Evolutionary conservation across 2,797 vertebrate genomes (phyloP).

Genomic region (Synaphobranchus kaupii): DNA sequence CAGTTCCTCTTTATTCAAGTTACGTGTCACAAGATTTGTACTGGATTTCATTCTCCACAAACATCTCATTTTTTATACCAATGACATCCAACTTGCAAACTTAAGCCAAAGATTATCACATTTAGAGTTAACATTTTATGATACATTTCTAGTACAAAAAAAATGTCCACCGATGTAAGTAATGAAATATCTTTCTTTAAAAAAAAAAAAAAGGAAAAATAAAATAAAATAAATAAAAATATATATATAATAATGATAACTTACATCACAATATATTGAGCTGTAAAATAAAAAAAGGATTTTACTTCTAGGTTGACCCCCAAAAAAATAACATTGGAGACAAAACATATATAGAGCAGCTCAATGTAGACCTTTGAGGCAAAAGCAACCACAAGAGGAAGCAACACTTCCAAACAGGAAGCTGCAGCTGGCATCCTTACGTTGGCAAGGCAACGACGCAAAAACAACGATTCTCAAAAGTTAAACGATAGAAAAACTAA

Average conservation of each 20-base stretch:
- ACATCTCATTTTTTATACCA: conserved; percentile 41
- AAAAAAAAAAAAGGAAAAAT: conserved; percentile 26
- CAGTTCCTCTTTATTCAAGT: conserved; percentile 71
- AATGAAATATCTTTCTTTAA: conserved; percentile 29
- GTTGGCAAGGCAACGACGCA: conserved; percentile 53
- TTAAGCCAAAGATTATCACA: conserved; percentile 21
- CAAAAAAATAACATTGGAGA: conserved; percentile 27
- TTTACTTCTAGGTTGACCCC: conserved; percentile 31
- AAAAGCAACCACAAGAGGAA: conserved; percentile 48
- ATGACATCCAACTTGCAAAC: conserved; percentile 27
- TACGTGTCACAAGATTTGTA: conserved; percentile 64
- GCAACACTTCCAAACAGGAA: conserved; percentile 38
- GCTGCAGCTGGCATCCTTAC: conserved; percentile 61
- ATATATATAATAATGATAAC: too few relatives aligned
- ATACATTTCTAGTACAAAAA: conserved; percentile 56
- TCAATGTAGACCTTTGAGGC: conserved; percentile 50
- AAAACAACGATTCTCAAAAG: conserved; percentile 51
- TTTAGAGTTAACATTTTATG: conserved; percentile 44
- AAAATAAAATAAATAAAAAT: neutral
- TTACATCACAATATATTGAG: conserved; percentile 44
- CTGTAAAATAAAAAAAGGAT: conserved; percentile 48
- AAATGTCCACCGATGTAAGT: conserved; percentile 40
- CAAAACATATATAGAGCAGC: conserved; percentile 41
- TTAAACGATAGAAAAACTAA: conserved; percentile 20
- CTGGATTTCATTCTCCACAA: conserved; percentile 57